Evolutionary conservation across 2,888 invertebrate genomes (phyloP).

Genomic region (Desoria tigrina): DNA sequence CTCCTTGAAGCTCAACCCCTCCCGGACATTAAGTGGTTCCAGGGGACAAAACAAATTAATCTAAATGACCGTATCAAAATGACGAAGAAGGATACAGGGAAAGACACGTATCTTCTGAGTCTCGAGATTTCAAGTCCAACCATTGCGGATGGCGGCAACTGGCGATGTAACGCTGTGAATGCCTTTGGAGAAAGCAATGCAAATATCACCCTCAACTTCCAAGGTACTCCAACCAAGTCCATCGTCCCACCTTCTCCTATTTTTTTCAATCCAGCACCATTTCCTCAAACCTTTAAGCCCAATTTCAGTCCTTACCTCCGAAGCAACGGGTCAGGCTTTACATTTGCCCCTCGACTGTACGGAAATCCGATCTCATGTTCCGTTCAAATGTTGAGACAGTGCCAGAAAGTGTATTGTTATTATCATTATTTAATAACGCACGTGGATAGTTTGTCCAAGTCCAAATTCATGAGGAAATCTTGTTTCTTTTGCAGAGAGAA

Average conservation of each 20-base stretch:
- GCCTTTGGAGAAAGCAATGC: constrained; percentile 99
- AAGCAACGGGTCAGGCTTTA: too few species aligned
- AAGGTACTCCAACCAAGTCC: constrained; percentile 69
- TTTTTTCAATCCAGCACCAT: too few species aligned
- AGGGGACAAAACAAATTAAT: constrained; percentile 79
- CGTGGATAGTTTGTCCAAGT: too few species aligned
- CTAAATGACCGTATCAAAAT: constrained; percentile 86
- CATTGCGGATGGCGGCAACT: constrained; percentile 95
- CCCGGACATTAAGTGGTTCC: constrained; percentile 94
- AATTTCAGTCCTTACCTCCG: too few species aligned
- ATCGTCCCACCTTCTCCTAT: not conserved
- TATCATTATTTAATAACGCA: too few species aligned
- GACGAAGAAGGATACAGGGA: constrained; percentile 82
- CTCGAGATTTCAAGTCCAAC: constrained; percentile 94
- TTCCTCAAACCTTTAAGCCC: too few species aligned
- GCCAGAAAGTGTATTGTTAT: too few species aligned
- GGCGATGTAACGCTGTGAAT: constrained; percentile 98
- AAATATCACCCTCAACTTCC: constrained; percentile 98
- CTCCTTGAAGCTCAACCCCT: constrained; percentile 91
- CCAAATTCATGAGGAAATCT: too few species aligned
- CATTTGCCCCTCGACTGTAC: too few species aligned
- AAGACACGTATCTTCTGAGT: constrained; percentile 87
- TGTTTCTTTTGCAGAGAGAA: too few species aligned
- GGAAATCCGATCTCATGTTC: too few species aligned
- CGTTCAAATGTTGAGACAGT: too few species aligned